Evolutionary conservation across 2,797 vertebrate genomes (phyloP).

Genomic region (Hoplostethus atlanticus): DNA sequence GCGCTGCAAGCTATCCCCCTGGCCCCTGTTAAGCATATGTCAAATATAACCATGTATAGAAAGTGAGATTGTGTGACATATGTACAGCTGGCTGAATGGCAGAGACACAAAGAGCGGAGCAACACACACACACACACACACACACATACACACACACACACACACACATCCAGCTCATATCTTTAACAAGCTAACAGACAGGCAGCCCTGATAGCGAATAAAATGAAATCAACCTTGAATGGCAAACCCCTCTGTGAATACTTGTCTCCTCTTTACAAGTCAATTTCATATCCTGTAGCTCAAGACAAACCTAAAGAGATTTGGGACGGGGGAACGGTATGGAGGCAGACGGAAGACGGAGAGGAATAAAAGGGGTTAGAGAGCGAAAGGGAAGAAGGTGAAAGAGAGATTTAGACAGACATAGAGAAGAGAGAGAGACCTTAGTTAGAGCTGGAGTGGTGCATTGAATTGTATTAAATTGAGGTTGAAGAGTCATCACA

Average conservation of each 20-base stretch:
- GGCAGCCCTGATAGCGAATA: conserved; percentile 72
- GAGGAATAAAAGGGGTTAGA: conserved; percentile 34
- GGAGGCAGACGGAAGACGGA: conserved; percentile 50
- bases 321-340: conserved; percentile 47
- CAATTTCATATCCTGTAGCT: conserved; percentile 79
- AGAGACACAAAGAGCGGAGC: conserved; percentile 57
- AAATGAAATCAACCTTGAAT: conserved; percentile 83
- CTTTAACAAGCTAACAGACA: conserved; percentile 81
- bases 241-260: conserved; percentile 77
- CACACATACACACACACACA: conserved; percentile 31
- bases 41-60: conserved; percentile 84
- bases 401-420: not conserved
- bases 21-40: conserved; percentile 84
- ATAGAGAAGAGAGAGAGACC: conserved; percentile 16
- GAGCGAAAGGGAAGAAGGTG: conserved; percentile 19
- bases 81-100: conserved; percentile 75
- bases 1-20: conserved; percentile 60
- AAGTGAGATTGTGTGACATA: conserved; percentile 75
- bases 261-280: conserved; percentile 81
- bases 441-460: conserved; percentile 17
- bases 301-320: conserved; percentile 78
- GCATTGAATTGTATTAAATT: conserved; percentile 53
- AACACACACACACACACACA: conserved; percentile 23
- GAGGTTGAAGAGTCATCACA: conserved; percentile 58
- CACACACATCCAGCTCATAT: conserved; percentile 59